Evolutionary conservation across 2,888 invertebrate species (phyloP).

Genomic region (Phasia obesa): DNA sequence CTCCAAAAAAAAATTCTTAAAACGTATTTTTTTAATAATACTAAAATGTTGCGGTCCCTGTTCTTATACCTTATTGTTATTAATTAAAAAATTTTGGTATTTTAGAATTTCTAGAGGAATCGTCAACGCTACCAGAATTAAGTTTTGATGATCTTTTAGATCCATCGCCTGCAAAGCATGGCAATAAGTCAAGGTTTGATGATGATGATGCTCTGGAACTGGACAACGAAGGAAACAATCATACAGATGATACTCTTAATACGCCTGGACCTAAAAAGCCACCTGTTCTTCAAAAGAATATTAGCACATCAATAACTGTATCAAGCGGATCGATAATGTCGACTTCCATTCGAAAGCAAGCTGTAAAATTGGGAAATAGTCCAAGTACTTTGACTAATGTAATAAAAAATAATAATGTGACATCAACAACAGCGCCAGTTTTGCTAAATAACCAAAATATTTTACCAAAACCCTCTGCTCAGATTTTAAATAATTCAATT

Average conservation of each 20-base stretch:
- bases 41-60: too few species aligned
- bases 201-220: constrained; percentile 63
- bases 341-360: constrained; percentile 50
- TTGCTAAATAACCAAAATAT: constrained; percentile 71
- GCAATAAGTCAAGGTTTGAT: constrained; percentile 18
- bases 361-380: constrained; percentile 47
- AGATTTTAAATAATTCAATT: constrained; percentile 61
- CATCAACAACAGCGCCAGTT: constrained; percentile 54
- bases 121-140: constrained; percentile 76
- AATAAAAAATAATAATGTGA: constrained; percentile 37
- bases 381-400: constrained; percentile 20
- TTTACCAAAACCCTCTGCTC: constrained; percentile 68
- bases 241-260: constrained; percentile 74
- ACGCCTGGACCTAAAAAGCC: constrained; percentile 76
- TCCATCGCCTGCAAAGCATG: constrained; percentile 73
- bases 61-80: too few species aligned
- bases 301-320: constrained; percentile 49
- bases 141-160: constrained; percentile 78
- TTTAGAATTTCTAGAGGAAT: constrained; percentile 76
- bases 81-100: neutral
- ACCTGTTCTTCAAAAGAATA: constrained; percentile 51
- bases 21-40: too few species aligned
- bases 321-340: constrained; percentile 35
- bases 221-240: constrained; percentile 58
- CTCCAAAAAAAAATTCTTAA: too few species aligned